These are phyloP conservation scores for Marronus borbonicus DNA, from an alignment of 2,888 invertebrate species.

Conservation along the genomic window DNA sequence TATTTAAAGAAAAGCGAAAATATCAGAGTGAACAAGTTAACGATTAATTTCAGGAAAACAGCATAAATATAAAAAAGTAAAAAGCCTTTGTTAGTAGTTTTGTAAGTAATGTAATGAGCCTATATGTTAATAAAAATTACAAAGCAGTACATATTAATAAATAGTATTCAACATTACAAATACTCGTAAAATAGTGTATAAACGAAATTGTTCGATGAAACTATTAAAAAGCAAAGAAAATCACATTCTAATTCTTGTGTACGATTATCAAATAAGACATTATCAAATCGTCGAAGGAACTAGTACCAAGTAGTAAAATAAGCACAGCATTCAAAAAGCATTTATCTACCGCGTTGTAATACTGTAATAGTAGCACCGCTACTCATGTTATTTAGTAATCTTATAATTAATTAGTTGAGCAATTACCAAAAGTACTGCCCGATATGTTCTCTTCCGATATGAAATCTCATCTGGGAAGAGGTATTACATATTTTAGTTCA, in stretches of 20 bases:
- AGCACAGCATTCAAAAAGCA: not conserved
- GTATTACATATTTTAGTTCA: no score
- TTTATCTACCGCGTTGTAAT: not conserved
- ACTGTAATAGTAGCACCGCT: no score
- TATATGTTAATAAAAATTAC: constrained; percentile 35
- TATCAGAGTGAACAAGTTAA: not conserved
- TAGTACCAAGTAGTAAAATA: not conserved
- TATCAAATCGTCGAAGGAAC: no score
- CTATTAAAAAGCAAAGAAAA: not conserved
- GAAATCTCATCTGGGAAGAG: no score
- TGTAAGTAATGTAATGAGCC: constrained; percentile 34
- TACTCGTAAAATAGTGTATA: constrained; percentile 48
- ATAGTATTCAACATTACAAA: constrained; percentile 32
- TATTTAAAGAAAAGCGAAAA: no score
- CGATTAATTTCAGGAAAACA: constrained; percentile 3
- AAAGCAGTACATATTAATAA: constrained; percentile 37
- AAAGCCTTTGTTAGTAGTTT: constrained; percentile 34
- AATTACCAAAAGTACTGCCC: no score
- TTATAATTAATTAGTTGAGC: no score
- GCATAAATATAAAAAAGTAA: not conserved
- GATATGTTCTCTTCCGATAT: no score
- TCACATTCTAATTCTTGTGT: not conserved
- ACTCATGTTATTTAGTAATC: no score
- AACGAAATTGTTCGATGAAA: constrained; percentile 10
- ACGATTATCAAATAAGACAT: not conserved